Conservation (phyloP, 2,888 invertebrate genomes). For the Sarcophaga rosellei region DNA sequence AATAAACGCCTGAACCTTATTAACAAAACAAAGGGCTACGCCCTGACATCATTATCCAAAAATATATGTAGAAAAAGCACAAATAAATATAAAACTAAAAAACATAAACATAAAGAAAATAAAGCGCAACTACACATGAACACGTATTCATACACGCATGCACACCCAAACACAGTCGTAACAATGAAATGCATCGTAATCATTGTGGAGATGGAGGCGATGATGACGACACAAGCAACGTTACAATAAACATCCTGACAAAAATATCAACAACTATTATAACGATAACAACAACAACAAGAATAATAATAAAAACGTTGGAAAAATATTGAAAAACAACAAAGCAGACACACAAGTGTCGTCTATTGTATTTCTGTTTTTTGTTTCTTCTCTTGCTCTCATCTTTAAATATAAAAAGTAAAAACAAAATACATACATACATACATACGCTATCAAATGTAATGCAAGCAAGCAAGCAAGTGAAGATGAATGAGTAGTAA, state of each 20-base stretch:
- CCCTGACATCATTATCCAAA: slow-evolving; percentile 67
- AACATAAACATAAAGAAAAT: not conserved
- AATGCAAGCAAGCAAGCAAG: not conserved
- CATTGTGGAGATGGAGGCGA: slow-evolving; percentile 29
- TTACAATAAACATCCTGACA: slow-evolving; percentile 65
- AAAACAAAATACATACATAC: slow-evolving; percentile 10
- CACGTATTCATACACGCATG: not conserved
- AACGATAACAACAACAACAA: slow-evolving; percentile 18
- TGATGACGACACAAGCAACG: slow-evolving; percentile 22
- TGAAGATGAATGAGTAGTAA: not conserved
- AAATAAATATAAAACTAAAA: not conserved
- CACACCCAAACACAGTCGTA: not conserved
- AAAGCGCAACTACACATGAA: not conserved
- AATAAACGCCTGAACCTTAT: slow-evolving; percentile 20
- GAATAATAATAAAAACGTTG: not conserved
- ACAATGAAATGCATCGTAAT: slow-evolving; percentile 15
- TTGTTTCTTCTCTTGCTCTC: slow-evolving; percentile 11
- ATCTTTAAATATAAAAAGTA: slow-evolving; percentile 42
- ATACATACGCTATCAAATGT: slow-evolving; percentile 25
- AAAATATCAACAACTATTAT: slow-evolving; percentile 39
- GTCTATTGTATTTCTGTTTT: slow-evolving; percentile 63
- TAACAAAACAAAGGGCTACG: slow-evolving; percentile 65
- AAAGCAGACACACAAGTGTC: slow-evolving; percentile 67
- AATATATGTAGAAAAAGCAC: slow-evolving; percentile 29
- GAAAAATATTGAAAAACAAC: slow-evolving; percentile 50